phyloP scores from a whole-genome alignment of 1,140 invertebrate genomes.

The Danaus melanippus region DNA sequence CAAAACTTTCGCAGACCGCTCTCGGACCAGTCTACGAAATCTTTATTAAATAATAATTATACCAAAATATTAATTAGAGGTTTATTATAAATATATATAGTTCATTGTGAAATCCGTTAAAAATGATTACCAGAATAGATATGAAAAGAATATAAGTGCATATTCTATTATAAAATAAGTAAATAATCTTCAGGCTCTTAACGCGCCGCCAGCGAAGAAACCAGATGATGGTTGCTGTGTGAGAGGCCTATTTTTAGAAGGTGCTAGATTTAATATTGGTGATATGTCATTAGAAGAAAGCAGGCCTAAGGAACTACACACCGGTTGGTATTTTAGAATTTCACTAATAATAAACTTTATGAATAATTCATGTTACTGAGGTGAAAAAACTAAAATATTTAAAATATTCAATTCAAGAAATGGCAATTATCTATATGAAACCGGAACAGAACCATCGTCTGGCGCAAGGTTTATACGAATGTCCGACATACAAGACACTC shows the following conservation, averaged over 20 bases:
- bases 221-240: slow-evolving; percentile 80
- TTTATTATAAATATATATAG: no score
- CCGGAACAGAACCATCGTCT: slow-evolving; percentile 73
- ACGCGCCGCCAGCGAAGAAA: slow-evolving; percentile 53
- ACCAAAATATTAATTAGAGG: no score
- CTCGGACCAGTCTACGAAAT: no score
- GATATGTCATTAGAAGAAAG: slow-evolving; percentile 73
- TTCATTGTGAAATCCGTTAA: no score
- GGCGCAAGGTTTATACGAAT: slow-evolving; percentile 73
- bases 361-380: no score
- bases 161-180: no score
- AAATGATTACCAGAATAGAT: no score
- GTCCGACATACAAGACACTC: slow-evolving; percentile 84
- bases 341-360: no score
- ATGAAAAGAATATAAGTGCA: no score
- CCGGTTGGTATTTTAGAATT: slow-evolving; percentile 53
- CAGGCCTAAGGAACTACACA: slow-evolving; percentile 76
- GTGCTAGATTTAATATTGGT: slow-evolving; percentile 77
- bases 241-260: slow-evolving; percentile 82
- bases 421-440: slow-evolving; percentile 75
- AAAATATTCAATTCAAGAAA: slow-evolving; percentile 59
- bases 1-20: no score
- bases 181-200: slow-evolving; percentile 60
- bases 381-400: no score
- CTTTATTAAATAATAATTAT: no score